A percentile compares a stretch with the other conserved stretches of the same genome.
These are phyloP conservation scores for Agapornis roseicollis DNA, from an alignment of 2,113 vertebrate species.

Conservation along the genomic window DNA sequence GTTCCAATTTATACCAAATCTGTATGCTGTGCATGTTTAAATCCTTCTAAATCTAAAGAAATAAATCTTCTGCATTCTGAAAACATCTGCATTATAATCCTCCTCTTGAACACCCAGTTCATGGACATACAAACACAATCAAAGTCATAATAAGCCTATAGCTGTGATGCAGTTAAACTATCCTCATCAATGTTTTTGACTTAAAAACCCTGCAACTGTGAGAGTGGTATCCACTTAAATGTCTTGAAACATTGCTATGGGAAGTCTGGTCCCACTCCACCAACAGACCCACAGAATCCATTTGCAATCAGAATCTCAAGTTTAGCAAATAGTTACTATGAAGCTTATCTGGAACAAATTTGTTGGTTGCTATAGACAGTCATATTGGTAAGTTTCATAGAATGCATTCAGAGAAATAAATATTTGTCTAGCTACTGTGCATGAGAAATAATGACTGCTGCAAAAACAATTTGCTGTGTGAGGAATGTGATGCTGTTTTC, in stretches of 20 bases:
- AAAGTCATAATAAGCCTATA: slow-evolving; percentile 60
- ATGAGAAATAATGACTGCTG: neutral
- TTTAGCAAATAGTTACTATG: neutral
- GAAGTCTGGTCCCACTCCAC: neutral
- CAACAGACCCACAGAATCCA: neutral
- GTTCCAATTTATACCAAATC: slow-evolving; percentile 71
- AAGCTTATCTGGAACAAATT: neutral
- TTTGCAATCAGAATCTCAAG: neutral
- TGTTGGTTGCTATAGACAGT: neutral
- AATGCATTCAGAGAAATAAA: neutral
- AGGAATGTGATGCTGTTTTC: neutral
- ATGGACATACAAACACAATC: slow-evolving; percentile 39
- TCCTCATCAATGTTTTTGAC: slow-evolving; percentile 42
- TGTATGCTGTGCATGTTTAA: slow-evolving; percentile 59
- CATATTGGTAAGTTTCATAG: neutral
- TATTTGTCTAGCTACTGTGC: neutral
- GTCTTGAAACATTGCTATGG: neutral
- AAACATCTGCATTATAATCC: slow-evolving; percentile 65
- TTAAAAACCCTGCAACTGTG: neutral
- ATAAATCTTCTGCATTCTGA: slow-evolving; percentile 64
- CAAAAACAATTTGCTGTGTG: neutral
- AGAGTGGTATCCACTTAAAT: slow-evolving; percentile 35
- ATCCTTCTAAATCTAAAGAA: slow-evolving; percentile 72
- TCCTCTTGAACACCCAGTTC: slow-evolving; percentile 37
- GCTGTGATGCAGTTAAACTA: slow-evolving; percentile 30